Evolutionary conservation across 2,888 invertebrate species (phyloP), one percentile per base, ranked within the genome.

Genomic region (Melitaea athalia): DNA sequence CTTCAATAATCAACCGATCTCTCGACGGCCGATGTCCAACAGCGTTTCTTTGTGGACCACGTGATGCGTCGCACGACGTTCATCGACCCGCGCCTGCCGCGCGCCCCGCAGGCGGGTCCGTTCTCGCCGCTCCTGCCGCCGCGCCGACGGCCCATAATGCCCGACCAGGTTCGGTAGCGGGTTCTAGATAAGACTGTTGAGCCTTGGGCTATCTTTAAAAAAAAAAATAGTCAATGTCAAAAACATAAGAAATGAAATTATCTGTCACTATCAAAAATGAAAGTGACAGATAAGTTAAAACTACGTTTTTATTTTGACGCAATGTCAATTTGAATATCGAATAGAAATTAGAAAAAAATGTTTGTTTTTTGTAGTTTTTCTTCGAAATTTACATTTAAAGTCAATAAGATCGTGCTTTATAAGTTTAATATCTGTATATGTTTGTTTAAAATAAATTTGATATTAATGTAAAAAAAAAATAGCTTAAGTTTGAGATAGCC

Each of bases 21-120:
- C 45, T 45, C 45, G 45, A 45, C 45, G 45, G 14, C 17, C 42
- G 14, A 31, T 52, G 15, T 53, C 49, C 50, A 67, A 75, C 80
- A 95, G 95, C 95, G 95, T 87, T 99, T 99, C 93, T 99, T 98
- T 93, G 98, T 99, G 85, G 98, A 99, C 93, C 99, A 99, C 92
- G 96, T 96, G 80, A 95, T 96, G 89, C 96, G 98, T 75, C 96
- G 96, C 75, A 99, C 99, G 3, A 98, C 99, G 11, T 99, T 98
- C 92, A 98, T 99, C 93, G 99, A 99, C 93, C 99, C 99, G 17
- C 95, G 99, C 59, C 94, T 99, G 79, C 98, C 98, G n/a, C 95
- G 96, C 43, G 97, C 97, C 82, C 94, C 96, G 64, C 94, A 95
- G 59, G 87, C 88, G 76, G 91, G 89, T 0, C 91, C 87, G 52